Evolutionary conservation across 2,888 invertebrate species (phyloP).

Genomic region (Hirtodrosophila histrioides): DNA sequence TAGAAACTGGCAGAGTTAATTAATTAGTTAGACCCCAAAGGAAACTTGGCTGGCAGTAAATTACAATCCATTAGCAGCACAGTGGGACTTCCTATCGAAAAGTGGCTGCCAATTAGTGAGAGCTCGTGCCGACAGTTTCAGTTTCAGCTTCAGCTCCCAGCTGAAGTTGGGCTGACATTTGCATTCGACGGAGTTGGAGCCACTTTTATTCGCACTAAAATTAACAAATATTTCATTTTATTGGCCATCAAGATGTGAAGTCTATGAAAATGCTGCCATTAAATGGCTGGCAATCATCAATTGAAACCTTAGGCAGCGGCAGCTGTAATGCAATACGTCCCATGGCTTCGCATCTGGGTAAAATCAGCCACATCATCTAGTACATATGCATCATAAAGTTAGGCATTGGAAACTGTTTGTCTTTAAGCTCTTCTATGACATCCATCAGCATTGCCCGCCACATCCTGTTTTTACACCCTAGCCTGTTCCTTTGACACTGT

Average conservation of each 20-base stretch:
- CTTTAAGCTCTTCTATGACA: slow-evolving; percentile 46
- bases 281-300: slow-evolving; percentile 30
- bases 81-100: slow-evolving; percentile 76
- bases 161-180: neutral
- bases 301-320: slow-evolving; percentile 45
- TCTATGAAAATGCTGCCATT: slow-evolving; percentile 17
- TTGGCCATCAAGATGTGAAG: slow-evolving; percentile 14
- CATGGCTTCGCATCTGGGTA: slow-evolving; percentile 23
- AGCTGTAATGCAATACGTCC: slow-evolving; percentile 38
- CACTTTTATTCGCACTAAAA: slow-evolving; percentile 37
- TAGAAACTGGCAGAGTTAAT: slow-evolving; percentile 40
- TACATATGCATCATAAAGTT: neutral
- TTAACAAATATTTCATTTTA: slow-evolving; percentile 44
- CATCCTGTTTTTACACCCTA: slow-evolving; percentile 17
- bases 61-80: slow-evolving; percentile 80
- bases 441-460: slow-evolving; percentile 44
- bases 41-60: slow-evolving; percentile 61
- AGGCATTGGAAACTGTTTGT: slow-evolving; percentile 42
- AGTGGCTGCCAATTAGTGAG: slow-evolving; percentile 71
- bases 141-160: slow-evolving; percentile 12
- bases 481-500: slow-evolving; percentile 29
- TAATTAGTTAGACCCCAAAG: slow-evolving; percentile 64
- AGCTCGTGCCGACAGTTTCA: slow-evolving; percentile 30
- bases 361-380: slow-evolving; percentile 21
- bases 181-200: neutral